These are phyloP conservation scores for Carassius carassius DNA, from an alignment of 2,113 vertebrate genomes.

Conservation along the genomic window DNA sequence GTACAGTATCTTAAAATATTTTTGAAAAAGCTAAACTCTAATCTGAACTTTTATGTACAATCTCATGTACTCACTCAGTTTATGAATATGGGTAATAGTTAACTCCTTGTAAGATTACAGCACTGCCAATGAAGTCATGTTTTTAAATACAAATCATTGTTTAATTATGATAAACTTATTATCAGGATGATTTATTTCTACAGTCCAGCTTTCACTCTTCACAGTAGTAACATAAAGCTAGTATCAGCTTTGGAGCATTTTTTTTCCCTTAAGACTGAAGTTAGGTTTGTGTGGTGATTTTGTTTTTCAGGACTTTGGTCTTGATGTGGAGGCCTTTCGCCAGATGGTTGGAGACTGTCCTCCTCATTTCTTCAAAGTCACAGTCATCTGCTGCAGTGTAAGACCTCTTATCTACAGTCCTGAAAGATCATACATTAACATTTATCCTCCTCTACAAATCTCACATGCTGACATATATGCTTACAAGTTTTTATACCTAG, in stretches of 20 bases:
- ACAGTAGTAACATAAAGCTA: too few species aligned
- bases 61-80: too few species aligned
- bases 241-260: not conserved
- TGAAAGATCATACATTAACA: not conserved
- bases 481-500: not conserved
- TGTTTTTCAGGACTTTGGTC: conserved; percentile 85
- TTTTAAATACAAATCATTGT: not conserved
- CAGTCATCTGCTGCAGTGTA: conserved; percentile 90
- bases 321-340: conserved; percentile 84
- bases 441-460: not conserved
- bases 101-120: not conserved
- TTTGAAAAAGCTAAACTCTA: too few species aligned
- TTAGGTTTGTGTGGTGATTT: conserved; percentile 63
- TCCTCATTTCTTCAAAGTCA: conserved; percentile 80
- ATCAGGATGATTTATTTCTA: not conserved
- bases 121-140: not conserved
- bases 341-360: conserved; percentile 87
- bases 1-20: not conserved
- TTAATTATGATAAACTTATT: not conserved
- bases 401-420: conserved; percentile 57
- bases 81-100: conserved; percentile 7
- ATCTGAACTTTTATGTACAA: too few species aligned
- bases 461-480: not conserved
- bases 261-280: not conserved
- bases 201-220: not conserved